Conservation (phyloP, 2,888 invertebrate genomes). For the Spialia ferax region DNA sequence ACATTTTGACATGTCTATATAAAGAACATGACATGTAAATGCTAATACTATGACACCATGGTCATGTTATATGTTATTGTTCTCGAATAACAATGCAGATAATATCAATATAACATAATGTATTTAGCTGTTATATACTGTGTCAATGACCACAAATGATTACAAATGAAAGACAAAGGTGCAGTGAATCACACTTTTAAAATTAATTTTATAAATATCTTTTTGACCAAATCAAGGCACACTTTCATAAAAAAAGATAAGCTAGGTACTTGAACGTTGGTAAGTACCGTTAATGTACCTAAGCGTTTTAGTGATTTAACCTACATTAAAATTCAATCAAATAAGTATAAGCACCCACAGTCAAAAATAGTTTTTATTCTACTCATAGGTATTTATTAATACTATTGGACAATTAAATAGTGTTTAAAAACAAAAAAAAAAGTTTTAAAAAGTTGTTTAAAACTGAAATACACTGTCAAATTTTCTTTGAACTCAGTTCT, state of each 20-base stretch:
- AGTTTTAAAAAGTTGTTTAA: too few species aligned
- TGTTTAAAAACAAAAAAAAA: too few species aligned
- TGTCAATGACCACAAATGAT: neutral
- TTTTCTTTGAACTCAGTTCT: neutral
- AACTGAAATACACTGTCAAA: neutral
- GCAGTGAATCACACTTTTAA: neutral
- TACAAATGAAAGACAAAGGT: neutral
- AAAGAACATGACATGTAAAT: neutral
- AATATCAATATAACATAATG: neutral
- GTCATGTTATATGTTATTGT: neutral
- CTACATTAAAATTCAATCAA: too few species aligned
- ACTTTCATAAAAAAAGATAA: too few species aligned
- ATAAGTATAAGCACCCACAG: too few species aligned
- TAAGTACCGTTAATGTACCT: too few species aligned
- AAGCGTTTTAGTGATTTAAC: too few species aligned
- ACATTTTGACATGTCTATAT: neutral
- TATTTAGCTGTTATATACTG: neutral
- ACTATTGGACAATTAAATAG: too few species aligned
- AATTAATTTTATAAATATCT: neutral
- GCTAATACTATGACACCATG: neutral
- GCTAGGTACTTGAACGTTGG: too few species aligned
- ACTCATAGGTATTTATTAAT: too few species aligned
- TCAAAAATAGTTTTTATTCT: too few species aligned
- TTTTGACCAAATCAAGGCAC: too few species aligned
- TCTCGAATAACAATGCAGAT: conserved; percentile 1